phyloP scores from a whole-genome alignment of 2,888 invertebrate genomes.

The Drosophila fulvimacula region DNA sequence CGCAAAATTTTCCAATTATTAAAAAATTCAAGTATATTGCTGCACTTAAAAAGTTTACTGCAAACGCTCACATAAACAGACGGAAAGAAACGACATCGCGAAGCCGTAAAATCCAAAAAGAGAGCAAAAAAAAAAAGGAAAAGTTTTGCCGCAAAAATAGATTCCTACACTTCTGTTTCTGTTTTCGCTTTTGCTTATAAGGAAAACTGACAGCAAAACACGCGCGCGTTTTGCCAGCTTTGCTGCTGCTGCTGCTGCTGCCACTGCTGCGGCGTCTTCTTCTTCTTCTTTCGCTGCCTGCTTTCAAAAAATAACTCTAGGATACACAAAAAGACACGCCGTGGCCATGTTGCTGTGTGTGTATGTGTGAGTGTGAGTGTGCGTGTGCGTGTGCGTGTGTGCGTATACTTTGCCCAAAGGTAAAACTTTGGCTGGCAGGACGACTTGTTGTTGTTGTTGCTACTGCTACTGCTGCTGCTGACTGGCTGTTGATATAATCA shows the following conservation, averaged over 20 bases:
- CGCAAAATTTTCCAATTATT: slow-evolving; percentile 46
- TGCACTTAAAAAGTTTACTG: slow-evolving; percentile 56
- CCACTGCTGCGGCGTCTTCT: slow-evolving; percentile 38
- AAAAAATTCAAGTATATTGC: slow-evolving; percentile 50
- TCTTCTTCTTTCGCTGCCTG: slow-evolving; percentile 37
- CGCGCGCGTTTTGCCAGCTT: slow-evolving; percentile 44
- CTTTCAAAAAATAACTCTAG: slow-evolving; percentile 79
- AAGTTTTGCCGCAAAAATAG: slow-evolving; percentile 70
- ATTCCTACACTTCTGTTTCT: slow-evolving; percentile 59
- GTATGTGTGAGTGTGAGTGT: slow-evolving; percentile 21
- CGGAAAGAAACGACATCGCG: slow-evolving; percentile 19
- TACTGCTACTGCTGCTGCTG: slow-evolving; percentile 20
- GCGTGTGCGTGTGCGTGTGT: slow-evolving; percentile 27
- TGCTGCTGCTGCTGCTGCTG: slow-evolving; percentile 32
- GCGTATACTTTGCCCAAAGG: slow-evolving; percentile 66
- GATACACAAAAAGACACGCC: slow-evolving; percentile 77
- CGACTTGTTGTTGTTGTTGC: slow-evolving; percentile 35
- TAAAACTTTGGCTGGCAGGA: slow-evolving; percentile 66
- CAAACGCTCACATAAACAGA: slow-evolving; percentile 15
- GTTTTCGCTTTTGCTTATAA: slow-evolving; percentile 35
- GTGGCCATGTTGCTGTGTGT: slow-evolving; percentile 53
- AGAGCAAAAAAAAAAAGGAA: slow-evolving; percentile 34
- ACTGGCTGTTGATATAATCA: slow-evolving; percentile 70
- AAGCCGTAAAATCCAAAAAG: slow-evolving; percentile 53
- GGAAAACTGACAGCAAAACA: slow-evolving; percentile 45